A percentile compares a stretch with the other conserved stretches of the same genome.
phyloP scores from a whole-genome alignment of 1,140 invertebrate genomes.

The Micrasema minimum region DNA sequence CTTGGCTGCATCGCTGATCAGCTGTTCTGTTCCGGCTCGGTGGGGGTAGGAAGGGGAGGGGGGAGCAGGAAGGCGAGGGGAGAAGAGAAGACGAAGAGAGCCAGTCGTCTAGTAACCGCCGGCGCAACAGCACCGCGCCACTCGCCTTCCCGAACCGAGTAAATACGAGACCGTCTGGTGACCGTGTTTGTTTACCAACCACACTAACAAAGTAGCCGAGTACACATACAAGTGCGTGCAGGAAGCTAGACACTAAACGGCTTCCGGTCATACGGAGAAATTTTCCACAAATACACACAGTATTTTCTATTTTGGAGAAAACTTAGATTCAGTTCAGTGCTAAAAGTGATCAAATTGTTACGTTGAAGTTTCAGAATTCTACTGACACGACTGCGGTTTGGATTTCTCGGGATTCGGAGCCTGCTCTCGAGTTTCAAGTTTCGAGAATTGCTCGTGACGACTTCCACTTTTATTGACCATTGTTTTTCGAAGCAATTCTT shows the following conservation, averaged over 20 bases:
- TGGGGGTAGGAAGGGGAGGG: not conserved
- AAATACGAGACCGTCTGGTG: not conserved
- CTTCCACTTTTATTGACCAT: too few relatives aligned
- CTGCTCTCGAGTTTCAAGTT: too few relatives aligned
- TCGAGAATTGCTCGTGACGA: too few relatives aligned
- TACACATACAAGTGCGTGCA: slow-evolving; percentile 19
- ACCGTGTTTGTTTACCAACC: slow-evolving; percentile 31
- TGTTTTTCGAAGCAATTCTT: slow-evolving; percentile 2
- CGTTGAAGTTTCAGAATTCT: too few relatives aligned
- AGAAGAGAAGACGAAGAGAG: not conserved
- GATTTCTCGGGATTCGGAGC: too few relatives aligned
- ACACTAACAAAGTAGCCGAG: slow-evolving; percentile 2
- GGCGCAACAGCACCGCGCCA: not conserved
- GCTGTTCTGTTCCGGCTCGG: not conserved
- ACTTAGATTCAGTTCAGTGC: too few relatives aligned
- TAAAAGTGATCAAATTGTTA: too few relatives aligned
- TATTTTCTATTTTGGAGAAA: too few relatives aligned
- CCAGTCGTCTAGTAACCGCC: slow-evolving; percentile 23
- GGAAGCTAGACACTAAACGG: not conserved
- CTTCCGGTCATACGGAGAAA: slow-evolving; percentile 20
- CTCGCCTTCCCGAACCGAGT: not conserved
- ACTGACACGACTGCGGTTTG: too few relatives aligned
- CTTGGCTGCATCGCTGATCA: slow-evolving; percentile 18
- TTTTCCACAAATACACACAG: too few relatives aligned
- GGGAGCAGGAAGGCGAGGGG: not conserved